phyloP scores from a whole-genome alignment of 1,140 invertebrate species.

The Dendrolimus punctatus region DNA sequence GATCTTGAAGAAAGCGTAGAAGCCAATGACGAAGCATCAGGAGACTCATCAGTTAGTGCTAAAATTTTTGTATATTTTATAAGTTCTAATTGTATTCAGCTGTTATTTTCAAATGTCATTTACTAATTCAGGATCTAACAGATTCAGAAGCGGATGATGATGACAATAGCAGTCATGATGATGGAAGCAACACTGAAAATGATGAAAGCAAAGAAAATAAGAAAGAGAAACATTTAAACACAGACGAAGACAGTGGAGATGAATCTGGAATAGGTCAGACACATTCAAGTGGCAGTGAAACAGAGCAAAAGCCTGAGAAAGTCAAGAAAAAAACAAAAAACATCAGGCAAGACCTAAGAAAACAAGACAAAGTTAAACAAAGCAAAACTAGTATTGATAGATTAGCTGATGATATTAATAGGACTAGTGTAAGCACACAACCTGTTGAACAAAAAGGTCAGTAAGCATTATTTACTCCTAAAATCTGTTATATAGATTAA shows the following conservation, averaged over 20 bases:
- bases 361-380: constrained; percentile 11
- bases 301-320: constrained; percentile 6
- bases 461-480: not conserved
- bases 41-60: constrained; percentile 25
- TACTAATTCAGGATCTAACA: constrained; percentile 33
- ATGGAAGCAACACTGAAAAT: constrained; percentile 7
- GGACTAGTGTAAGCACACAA: constrained; percentile 28
- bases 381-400: constrained; percentile 29
- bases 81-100: not conserved
- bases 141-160: constrained; percentile 41
- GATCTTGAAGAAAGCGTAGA: constrained; percentile 36
- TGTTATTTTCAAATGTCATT: not conserved
- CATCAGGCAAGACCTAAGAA: constrained; percentile 8
- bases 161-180: constrained; percentile 10
- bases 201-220: constrained; percentile 25
- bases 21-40: constrained; percentile 13
- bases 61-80: constrained; percentile 3
- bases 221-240: not conserved
- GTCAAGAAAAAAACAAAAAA: constrained; percentile 13
- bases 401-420: constrained; percentile 38
- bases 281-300: constrained; percentile 19
- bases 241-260: constrained; percentile 23
- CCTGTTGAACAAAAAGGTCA: constrained; percentile 53
- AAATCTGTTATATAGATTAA: not conserved
- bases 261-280: constrained; percentile 15